phyloP scores from a whole-genome alignment of 2,888 invertebrate species.

The Rhyacophila evoluta region DNA sequence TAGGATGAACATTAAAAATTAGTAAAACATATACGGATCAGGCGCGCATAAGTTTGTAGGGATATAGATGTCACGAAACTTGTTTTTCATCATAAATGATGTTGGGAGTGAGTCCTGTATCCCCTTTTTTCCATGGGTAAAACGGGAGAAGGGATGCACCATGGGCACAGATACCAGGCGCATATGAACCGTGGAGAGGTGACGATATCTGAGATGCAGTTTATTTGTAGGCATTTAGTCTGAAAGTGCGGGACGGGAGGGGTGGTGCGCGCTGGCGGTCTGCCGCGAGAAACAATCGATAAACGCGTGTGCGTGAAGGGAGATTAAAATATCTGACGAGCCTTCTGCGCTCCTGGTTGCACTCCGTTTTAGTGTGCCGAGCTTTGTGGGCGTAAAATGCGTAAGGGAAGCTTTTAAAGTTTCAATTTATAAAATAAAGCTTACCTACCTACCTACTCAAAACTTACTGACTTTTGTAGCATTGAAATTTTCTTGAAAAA shows the following conservation, averaged over 20 bases:
- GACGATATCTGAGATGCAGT: conserved; percentile 44
- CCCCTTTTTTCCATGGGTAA: conserved; percentile 45
- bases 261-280: conserved; percentile 51
- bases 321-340: conserved; percentile 27
- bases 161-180: conserved; percentile 53
- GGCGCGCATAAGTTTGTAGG: conserved; percentile 41
- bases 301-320: conserved; percentile 51
- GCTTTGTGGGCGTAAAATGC: conserved; percentile 46
- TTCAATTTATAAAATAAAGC: too few relatives aligned
- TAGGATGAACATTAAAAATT: conserved; percentile 47
- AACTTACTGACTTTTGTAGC: too few relatives aligned
- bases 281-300: conserved; percentile 54
- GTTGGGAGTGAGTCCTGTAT: conserved; percentile 42
- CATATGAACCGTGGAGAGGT: conserved; percentile 35
- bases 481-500: too few relatives aligned
- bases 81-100: conserved; percentile 36
- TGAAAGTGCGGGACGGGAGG: conserved; percentile 37
- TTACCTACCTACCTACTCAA: too few relatives aligned
- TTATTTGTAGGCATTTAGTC: conserved; percentile 34
- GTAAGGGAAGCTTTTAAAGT: neutral
- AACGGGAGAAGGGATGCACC: conserved; percentile 54
- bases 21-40: conserved; percentile 48
- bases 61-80: neutral
- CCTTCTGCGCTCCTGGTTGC: conserved; percentile 49
- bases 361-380: conserved; percentile 39